These are phyloP conservation scores for Ectemnius cavifrons DNA, from an alignment of 2,888 invertebrate species.

Conservation along the genomic window DNA sequence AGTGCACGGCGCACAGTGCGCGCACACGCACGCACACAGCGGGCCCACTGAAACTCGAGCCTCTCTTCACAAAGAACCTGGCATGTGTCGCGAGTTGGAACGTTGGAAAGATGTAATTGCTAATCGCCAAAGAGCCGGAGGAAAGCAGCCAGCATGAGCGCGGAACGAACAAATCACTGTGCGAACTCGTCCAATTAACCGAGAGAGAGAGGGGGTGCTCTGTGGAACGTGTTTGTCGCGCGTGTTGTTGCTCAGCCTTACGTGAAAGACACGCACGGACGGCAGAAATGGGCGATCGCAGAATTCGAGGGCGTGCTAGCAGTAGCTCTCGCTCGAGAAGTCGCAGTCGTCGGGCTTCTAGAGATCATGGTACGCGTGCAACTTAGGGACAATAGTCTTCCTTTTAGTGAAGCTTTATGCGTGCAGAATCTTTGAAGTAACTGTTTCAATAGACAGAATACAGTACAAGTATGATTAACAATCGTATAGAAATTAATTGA, in stretches of 20 bases:
- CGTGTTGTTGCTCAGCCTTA: neutral
- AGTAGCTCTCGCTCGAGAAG: constrained; percentile 72
- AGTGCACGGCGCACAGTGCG: no score
- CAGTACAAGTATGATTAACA: no score
- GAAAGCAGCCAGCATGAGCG: no score
- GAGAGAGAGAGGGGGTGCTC: neutral
- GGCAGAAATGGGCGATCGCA: constrained; percentile 67
- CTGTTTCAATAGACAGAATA: no score
- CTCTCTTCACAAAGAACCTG: constrained; percentile 9
- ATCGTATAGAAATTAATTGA: no score
- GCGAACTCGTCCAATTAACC: constrained; percentile 41
- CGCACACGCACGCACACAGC: constrained; percentile 4
- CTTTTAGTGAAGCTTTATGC: no score
- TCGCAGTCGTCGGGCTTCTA: constrained; percentile 71
- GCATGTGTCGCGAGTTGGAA: constrained; percentile 26
- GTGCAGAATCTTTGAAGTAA: no score
- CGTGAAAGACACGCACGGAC: neutral
- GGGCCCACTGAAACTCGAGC: constrained; percentile 65
- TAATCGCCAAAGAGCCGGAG: constrained; percentile 1
- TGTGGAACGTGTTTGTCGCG: constrained; percentile 15
- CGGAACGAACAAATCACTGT: constrained; percentile 13
- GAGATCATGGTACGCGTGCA: constrained; percentile 70
- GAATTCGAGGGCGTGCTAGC: constrained; percentile 66
- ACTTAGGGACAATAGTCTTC: no score
- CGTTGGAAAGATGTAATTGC: constrained; percentile 30